These are phyloP conservation scores for Araneus ventricosus DNA, from an alignment of 1,140 invertebrate species.

Conservation along the genomic window DNA sequence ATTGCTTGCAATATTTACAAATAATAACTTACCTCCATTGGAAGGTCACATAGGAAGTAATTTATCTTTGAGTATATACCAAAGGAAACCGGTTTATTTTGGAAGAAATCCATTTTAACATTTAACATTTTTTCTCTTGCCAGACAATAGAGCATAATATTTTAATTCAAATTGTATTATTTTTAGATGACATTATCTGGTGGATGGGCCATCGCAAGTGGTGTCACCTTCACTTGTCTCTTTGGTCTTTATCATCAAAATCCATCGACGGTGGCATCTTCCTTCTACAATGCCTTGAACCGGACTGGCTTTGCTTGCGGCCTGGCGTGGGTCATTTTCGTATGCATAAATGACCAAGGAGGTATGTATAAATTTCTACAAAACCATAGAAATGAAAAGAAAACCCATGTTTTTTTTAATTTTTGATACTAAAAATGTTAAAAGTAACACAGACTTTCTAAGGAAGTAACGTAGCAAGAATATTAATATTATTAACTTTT, in stretches of 20 bases:
- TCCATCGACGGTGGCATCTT: not conserved
- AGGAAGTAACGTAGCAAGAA: no score
- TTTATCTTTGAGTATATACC: no score
- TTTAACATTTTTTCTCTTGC: no score
- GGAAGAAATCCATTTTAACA: no score
- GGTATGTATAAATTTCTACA: not conserved
- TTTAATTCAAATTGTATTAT: not conserved
- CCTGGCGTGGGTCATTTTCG: slow-evolving; percentile 28
- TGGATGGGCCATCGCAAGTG: not conserved
- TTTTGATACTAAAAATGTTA: not conserved
- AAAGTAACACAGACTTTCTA: no score
- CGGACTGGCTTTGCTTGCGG: not conserved
- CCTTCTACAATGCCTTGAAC: slow-evolving; percentile 28
- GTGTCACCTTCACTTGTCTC: not conserved
- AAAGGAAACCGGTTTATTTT: no score
- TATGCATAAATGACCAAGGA: slow-evolving; percentile 6
- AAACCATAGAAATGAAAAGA: not conserved
- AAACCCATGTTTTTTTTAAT: not conserved
- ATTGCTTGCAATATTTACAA: no score
- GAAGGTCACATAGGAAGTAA: no score
- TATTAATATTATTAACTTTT: no score
- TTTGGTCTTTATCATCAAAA: slow-evolving; percentile 31
- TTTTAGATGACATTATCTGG: not conserved
- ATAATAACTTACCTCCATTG: no score
- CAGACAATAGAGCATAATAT: not conserved